phyloP scores from a whole-genome alignment of 2,797 vertebrate genomes.

The Mus caroli region DNA sequence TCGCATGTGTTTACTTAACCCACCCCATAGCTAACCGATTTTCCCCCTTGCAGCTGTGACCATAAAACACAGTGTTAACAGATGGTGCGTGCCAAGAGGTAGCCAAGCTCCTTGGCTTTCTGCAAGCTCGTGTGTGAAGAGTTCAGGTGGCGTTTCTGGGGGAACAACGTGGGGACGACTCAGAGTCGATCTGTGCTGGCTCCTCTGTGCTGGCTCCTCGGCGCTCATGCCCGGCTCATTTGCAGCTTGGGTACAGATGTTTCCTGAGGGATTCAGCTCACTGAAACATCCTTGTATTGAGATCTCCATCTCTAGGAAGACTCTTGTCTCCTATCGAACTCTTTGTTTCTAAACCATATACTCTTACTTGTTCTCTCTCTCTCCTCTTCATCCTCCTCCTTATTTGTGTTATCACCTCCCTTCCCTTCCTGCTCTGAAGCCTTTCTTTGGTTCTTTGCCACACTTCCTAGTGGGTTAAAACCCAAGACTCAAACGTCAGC shows the following conservation, averaged over 20 bases:
- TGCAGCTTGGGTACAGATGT: conserved; percentile 25
- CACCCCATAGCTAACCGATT: background rate
- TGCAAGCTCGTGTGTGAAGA: background rate
- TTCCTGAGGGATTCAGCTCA: conserved; percentile 23
- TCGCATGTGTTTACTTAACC: conserved; percentile 64
- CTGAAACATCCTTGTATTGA: conserved; percentile 28
- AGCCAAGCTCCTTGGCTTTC: background rate
- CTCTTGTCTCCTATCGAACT: background rate
- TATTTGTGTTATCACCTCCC: no score
- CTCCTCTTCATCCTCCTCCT: no score
- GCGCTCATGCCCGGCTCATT: background rate
- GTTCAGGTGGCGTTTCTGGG: background rate
- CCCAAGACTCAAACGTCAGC: background rate
- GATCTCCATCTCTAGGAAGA: background rate
- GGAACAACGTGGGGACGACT: background rate
- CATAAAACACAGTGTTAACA: background rate
- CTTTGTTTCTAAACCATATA: background rate
- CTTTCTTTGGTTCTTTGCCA: background rate
- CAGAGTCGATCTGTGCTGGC: background rate
- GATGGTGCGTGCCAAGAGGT: background rate
- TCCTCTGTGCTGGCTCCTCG: background rate
- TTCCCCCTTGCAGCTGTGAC: background rate
- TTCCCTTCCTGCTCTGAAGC: no score
- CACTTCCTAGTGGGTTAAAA: background rate
- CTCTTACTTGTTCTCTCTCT: rapidly evolving